Percentiles rank a stretch among this genome's conserved stretches.
phyloP scores from a whole-genome alignment of 2,797 vertebrate genomes.

The Sebastes dallii region DNA sequence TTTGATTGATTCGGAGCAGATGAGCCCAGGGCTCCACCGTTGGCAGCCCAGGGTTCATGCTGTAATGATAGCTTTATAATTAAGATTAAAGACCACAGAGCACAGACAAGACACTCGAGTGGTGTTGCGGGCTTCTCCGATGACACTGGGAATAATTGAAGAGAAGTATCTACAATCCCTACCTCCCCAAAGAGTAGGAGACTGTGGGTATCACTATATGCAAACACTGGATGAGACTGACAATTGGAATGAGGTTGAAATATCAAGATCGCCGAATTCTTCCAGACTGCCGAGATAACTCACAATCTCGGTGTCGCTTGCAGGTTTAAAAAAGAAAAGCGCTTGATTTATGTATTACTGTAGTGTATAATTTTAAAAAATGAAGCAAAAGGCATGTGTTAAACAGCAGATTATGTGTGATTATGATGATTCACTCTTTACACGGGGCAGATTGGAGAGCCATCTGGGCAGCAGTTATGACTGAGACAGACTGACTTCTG shows the following conservation, averaged over 20 bases:
- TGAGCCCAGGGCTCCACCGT: conserved; percentile 79
- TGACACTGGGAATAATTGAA: conserved; percentile 82
- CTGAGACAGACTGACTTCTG: conserved; percentile 67
- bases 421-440: conserved; percentile 69
- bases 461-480: conserved; percentile 71
- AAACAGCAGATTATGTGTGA: conserved; percentile 72
- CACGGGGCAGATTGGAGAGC: conserved; percentile 73
- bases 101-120: conserved; percentile 78
- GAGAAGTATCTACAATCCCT: conserved; percentile 73
- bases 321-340: neutral
- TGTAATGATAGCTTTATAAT: conserved; percentile 89
- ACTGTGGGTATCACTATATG: conserved; percentile 54
- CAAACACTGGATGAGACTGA: conserved; percentile 58
- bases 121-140: conserved; percentile 75
- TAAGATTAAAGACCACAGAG: conserved; percentile 86
- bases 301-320: conserved; percentile 11
- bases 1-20: conserved; percentile 84
- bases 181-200: conserved; percentile 51
- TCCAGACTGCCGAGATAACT: neutral
- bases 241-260: conserved; percentile 20
- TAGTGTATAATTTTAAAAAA: conserved; percentile 40
- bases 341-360: conserved; percentile 49
- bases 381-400: conserved; percentile 71
- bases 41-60: conserved; percentile 80
- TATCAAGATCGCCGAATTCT: conserved; percentile 9